phyloP scores from a whole-genome alignment of 2,888 invertebrate species.

The Lymantria monacha region DNA sequence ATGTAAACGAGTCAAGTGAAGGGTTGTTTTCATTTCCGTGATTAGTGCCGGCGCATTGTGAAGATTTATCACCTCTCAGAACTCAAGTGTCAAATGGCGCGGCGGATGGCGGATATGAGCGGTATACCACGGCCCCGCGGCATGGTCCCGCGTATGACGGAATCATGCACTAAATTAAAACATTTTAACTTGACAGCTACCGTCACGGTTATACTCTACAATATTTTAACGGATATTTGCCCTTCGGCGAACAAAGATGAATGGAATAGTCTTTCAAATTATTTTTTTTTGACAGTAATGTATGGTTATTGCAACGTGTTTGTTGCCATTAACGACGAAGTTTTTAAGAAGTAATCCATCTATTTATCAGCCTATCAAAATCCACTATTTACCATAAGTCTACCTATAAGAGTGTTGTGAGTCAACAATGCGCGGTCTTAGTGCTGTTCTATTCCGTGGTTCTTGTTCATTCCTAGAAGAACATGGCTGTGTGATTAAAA shows the following conservation, averaged over 20 bases:
- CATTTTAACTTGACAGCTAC: slow-evolving; percentile 73
- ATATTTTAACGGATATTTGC: slow-evolving; percentile 57
- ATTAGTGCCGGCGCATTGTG: slow-evolving; percentile 61
- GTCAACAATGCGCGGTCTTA: no score
- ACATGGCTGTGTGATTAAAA: no score
- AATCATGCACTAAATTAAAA: slow-evolving; percentile 76
- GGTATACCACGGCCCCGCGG: slow-evolving; percentile 31
- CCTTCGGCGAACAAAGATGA: slow-evolving; percentile 40
- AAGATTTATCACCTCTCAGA: slow-evolving; percentile 72
- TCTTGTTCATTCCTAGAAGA: no score
- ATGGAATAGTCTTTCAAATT: slow-evolving; percentile 28
- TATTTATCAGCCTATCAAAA: no score
- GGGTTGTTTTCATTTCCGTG: slow-evolving; percentile 75
- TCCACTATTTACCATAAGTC: no score
- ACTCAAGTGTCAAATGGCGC: slow-evolving; percentile 67
- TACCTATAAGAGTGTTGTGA: no score
- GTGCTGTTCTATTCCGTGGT: no score
- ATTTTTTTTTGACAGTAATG: slow-evolving; percentile 14
- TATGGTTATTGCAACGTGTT: no score
- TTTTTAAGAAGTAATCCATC: no score
- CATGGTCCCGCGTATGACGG: slow-evolving; percentile 50
- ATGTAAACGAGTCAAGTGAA: slow-evolving; percentile 57
- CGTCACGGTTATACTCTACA: slow-evolving; percentile 58
- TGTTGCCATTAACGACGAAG: no score
- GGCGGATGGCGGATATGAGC: slow-evolving; percentile 52